Percentiles rank a stretch among this genome's conserved stretches.
These are phyloP conservation scores for Epistrophe eligans DNA, from an alignment of 2,888 invertebrate genomes.

Conservation along the genomic window DNA sequence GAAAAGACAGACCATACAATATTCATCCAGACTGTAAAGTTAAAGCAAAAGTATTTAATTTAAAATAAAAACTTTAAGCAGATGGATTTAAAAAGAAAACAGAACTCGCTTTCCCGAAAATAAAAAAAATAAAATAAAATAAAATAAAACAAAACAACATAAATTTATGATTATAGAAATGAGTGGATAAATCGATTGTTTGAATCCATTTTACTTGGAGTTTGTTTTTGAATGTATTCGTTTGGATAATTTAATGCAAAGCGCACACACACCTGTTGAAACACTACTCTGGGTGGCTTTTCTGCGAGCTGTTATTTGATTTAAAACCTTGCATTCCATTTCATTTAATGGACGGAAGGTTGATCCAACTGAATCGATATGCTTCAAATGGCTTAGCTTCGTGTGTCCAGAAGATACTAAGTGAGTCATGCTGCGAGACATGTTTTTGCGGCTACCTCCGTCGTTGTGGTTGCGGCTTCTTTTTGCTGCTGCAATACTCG, in stretches of 20 bases:
- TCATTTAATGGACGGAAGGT: slow-evolving; percentile 82
- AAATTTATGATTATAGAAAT: slow-evolving; percentile 72
- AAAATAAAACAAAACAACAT: slow-evolving; percentile 42
- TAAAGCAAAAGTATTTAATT: slow-evolving; percentile 40
- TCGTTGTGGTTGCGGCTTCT: slow-evolving; percentile 75
- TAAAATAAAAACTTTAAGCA: slow-evolving; percentile 32
- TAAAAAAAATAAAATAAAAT: slow-evolving; percentile 20
- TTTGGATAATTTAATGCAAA: slow-evolving; percentile 70
- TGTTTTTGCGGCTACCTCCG: slow-evolving; percentile 81
- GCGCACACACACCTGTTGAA: slow-evolving; percentile 83
- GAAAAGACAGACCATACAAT: slow-evolving; percentile 46
- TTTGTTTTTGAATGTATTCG: slow-evolving; percentile 77
- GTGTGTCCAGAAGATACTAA: slow-evolving; percentile 81
- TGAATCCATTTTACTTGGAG: slow-evolving; percentile 72
- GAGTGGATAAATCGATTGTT: slow-evolving; percentile 58
- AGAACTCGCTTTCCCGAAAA: slow-evolving; percentile 77
- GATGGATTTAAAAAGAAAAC: slow-evolving; percentile 55
- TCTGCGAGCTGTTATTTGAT: slow-evolving; percentile 82
- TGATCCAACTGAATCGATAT: slow-evolving; percentile 79
- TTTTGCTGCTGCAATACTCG: slow-evolving; percentile 72
- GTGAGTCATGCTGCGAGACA: slow-evolving; percentile 90
- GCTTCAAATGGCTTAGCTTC: slow-evolving; percentile 76
- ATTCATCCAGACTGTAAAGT: slow-evolving; percentile 55
- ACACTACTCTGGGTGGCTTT: slow-evolving; percentile 77
- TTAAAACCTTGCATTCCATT: slow-evolving; percentile 85